phyloP scores from a whole-genome alignment of 53 echinoderm and acorn worm genomes.

The Arbacia lixula region DNA sequence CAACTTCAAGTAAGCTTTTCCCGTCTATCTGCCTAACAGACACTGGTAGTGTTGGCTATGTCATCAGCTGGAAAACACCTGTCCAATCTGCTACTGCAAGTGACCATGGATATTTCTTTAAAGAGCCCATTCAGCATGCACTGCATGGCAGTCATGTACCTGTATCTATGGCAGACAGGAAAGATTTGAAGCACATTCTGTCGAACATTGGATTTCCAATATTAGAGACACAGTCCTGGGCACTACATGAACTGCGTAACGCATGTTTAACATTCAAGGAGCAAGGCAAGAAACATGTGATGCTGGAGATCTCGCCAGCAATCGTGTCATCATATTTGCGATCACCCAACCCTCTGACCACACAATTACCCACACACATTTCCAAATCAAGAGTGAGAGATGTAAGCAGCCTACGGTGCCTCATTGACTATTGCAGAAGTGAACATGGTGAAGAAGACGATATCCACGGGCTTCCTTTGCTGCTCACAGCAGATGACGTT shows the following conservation, averaged over 20 bases:
- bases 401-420: background rate
- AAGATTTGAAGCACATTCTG: background rate
- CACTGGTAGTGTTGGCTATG: background rate
- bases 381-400: slow-evolving; percentile 7
- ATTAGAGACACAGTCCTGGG: slow-evolving; percentile 11
- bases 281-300: too few species aligned
- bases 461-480: slow-evolving; percentile 18
- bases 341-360: background rate
- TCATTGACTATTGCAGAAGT: slow-evolving; percentile 16
- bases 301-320: background rate
- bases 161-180: background rate
- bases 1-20: background rate
- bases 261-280: too few species aligned
- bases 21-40: background rate
- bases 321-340: background rate
- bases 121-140: background rate
- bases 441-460: background rate
- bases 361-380: background rate
- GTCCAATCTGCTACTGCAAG: background rate
- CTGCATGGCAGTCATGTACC: background rate
- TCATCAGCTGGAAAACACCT: slow-evolving; percentile 9
- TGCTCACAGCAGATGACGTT: background rate
- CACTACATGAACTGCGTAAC: background rate
- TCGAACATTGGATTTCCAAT: background rate
- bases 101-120: slow-evolving; percentile 5